These are phyloP conservation scores for Albula goreensis DNA, from an alignment of 2,113 vertebrate species.

Conservation along the genomic window DNA sequence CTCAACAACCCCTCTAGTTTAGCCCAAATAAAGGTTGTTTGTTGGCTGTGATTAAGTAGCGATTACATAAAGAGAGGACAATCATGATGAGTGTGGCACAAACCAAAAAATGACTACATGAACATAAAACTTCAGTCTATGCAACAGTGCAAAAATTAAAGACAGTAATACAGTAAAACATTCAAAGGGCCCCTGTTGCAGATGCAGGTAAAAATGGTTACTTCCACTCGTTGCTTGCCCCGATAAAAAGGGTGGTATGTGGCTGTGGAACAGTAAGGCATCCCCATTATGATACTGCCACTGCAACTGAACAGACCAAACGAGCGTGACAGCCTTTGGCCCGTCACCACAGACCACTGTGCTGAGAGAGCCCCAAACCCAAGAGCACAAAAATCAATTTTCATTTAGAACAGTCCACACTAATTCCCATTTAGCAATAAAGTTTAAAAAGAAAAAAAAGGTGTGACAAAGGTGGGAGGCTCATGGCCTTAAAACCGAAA, in stretches of 20 bases:
- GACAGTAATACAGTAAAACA: background rate
- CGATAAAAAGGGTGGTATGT: background rate
- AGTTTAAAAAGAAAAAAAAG: background rate
- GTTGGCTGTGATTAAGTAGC: background rate
- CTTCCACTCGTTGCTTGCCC: background rate
- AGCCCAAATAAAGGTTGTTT: background rate
- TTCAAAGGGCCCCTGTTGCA: background rate
- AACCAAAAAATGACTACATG: background rate
- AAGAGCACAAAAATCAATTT: slow-evolving; percentile 14
- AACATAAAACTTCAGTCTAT: background rate
- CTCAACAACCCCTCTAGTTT: background rate
- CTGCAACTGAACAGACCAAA: background rate
- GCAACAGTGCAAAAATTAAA: background rate
- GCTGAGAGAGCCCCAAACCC: background rate
- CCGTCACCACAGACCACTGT: background rate
- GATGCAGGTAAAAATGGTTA: background rate
- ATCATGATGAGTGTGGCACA: background rate
- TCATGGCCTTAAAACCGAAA: background rate
- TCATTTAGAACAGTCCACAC: slow-evolving; percentile 6
- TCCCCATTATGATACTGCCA: background rate
- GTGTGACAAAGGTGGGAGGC: background rate
- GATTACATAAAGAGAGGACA: background rate
- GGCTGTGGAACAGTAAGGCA: background rate
- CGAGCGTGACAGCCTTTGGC: background rate
- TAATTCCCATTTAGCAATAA: background rate